Evolutionary conservation across 2,113 vertebrate species (phyloP).

Genomic region (Mystacornis crossleyi): DNA sequence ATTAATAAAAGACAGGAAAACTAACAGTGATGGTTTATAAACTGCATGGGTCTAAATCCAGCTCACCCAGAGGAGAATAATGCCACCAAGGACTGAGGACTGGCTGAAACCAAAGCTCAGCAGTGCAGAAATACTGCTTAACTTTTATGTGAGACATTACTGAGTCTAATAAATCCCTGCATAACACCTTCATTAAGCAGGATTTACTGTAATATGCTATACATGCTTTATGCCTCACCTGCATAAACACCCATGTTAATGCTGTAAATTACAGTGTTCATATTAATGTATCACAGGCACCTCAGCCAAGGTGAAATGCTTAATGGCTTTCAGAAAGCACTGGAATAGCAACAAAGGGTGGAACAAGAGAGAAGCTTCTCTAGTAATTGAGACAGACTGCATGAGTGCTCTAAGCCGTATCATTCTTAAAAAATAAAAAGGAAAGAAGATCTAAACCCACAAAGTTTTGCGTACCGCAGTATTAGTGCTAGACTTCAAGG

Average conservation of each 20-base stretch:
- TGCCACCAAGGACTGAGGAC: neutral
- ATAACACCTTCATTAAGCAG: neutral
- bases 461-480: constrained; percentile 59
- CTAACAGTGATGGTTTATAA: neutral
- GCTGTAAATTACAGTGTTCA: constrained; percentile 33
- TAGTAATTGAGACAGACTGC: neutral
- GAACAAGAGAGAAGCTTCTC: neutral
- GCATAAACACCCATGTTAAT: constrained; percentile 58
- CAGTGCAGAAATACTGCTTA: neutral
- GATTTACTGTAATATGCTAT: constrained; percentile 45
- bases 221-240: constrained; percentile 39
- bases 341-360: neutral
- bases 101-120: neutral
- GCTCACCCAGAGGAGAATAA: neutral
- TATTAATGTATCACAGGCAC: constrained; percentile 23
- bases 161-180: constrained; percentile 33
- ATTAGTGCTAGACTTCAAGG: constrained; percentile 71
- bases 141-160: neutral
- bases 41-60: neutral
- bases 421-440: constrained; percentile 15
- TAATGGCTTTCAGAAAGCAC: constrained; percentile 22
- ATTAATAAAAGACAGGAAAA: neutral
- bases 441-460: constrained; percentile 1
- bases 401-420: constrained; percentile 16
- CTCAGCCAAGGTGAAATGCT: constrained; percentile 60